Percentiles rank a stretch among this genome's conserved stretches.
Evolutionary conservation across 1,140 invertebrate genomes (phyloP).

Genomic region (Chrysomallon squamiferum): DNA sequence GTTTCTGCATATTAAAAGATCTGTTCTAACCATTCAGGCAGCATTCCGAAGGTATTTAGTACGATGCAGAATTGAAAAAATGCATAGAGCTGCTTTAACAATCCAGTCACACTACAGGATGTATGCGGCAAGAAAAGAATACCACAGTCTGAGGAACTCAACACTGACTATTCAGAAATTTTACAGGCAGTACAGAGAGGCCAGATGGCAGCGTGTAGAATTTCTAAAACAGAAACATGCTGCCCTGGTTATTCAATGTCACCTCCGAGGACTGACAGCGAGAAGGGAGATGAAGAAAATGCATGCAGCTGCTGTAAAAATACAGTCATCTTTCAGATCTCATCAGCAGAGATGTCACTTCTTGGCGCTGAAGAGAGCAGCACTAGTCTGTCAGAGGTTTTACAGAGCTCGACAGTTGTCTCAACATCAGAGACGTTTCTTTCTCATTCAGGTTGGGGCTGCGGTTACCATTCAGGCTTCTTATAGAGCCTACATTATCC

Average conservation of each 20-base stretch:
- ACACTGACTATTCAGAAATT: not conserved
- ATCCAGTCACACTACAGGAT: not conserved
- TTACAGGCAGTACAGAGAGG: not conserved
- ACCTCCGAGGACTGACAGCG: constrained; percentile 4
- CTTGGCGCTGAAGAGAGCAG: not conserved
- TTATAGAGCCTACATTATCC: constrained; percentile 20
- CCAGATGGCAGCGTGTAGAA: not conserved
- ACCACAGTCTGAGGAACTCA: not conserved
- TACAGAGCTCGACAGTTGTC: not conserved
- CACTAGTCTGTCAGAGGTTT: not conserved
- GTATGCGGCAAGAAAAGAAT: not conserved
- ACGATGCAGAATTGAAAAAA: constrained; percentile 6
- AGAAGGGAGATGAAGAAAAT: constrained; percentile 6
- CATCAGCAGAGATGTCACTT: not conserved
- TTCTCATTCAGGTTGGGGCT: constrained; percentile 18
- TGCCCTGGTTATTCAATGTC: constrained; percentile 24
- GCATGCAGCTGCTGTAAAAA: constrained; percentile 17
- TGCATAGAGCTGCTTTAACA: not conserved
- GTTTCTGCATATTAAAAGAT: constrained; percentile 18
- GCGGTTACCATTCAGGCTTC: constrained; percentile 32
- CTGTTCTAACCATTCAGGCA: constrained; percentile 34
- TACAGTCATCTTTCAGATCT: constrained; percentile 27
- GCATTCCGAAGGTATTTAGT: constrained; percentile 18
- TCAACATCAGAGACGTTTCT: constrained; percentile 6
- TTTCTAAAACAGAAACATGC: constrained; percentile 5